These are phyloP conservation scores for Menidia beryllina DNA, from an alignment of 2,113 vertebrate genomes.

Conservation along the genomic window DNA sequence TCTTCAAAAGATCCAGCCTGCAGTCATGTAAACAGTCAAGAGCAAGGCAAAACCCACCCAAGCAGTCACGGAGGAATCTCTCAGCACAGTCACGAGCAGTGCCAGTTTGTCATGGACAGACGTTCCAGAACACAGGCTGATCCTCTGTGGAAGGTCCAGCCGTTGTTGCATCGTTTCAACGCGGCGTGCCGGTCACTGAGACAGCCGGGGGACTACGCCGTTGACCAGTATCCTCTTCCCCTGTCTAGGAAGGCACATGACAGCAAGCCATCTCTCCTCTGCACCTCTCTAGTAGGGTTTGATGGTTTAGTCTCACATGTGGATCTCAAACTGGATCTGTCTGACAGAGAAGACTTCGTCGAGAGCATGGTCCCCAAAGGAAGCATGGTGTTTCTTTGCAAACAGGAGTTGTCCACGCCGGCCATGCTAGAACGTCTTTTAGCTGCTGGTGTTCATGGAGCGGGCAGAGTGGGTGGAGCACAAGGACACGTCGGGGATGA, in stretches of 20 bases:
- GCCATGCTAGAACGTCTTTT: conserved; percentile 81
- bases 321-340: conserved; percentile 72
- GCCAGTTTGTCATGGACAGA: neutral
- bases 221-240: conserved; percentile 78
- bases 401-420: conserved; percentile 82
- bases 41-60: conserved; percentile 1
- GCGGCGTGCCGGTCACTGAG: conserved; percentile 70
- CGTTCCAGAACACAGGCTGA: conserved; percentile 40
- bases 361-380: conserved; percentile 78
- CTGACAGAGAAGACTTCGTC: conserved; percentile 72
- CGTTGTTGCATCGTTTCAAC: conserved; percentile 72
- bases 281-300: conserved; percentile 76
- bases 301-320: conserved; percentile 77
- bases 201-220: conserved; percentile 66
- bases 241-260: conserved; percentile 59
- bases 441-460: conserved; percentile 75
- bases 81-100: conserved; percentile 1
- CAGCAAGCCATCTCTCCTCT: conserved; percentile 61
- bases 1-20: conserved; percentile 8
- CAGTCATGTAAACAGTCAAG: neutral
- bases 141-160: conserved; percentile 77
- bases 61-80: neutral
- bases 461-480: conserved; percentile 79
- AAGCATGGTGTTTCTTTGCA: conserved; percentile 81
- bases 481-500: conserved; percentile 81